Percentiles rank a stretch among this genome's conserved stretches.
These are phyloP conservation scores for Dendroctonus ponderosae DNA, from an alignment of 1,140 invertebrate genomes.

Conservation along the genomic window DNA sequence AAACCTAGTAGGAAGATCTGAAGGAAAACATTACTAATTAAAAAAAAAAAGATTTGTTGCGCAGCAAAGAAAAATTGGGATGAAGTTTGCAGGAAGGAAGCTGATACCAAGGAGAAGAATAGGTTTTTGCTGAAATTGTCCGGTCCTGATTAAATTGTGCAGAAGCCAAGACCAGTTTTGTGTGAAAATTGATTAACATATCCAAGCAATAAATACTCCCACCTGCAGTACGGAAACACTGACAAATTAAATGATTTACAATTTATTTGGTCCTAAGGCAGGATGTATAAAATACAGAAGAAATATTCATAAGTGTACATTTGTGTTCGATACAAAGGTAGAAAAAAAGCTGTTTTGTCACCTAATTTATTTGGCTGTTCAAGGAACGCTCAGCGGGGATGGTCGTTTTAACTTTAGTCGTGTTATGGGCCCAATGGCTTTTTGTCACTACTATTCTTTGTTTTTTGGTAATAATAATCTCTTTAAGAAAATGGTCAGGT, in stretches of 20 bases:
- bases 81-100: no score
- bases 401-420: slow-evolving; percentile 11
- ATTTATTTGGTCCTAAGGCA: slow-evolving; percentile 29
- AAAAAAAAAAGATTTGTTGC: no score
- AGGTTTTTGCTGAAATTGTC: background rate
- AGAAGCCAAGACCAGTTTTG: slow-evolving; percentile 10
- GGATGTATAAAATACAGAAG: slow-evolving; percentile 33
- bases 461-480: no score
- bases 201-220: slow-evolving; percentile 28
- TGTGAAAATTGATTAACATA: slow-evolving; percentile 25
- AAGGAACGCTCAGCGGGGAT: slow-evolving; percentile 17
- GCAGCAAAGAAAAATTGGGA: no score
- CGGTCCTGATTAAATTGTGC: slow-evolving; percentile 2
- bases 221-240: slow-evolving; percentile 16
- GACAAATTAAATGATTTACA: slow-evolving; percentile 33
- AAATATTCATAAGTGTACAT: slow-evolving; percentile 16
- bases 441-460: no score
- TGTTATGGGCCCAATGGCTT: background rate
- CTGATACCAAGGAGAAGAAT: no score
- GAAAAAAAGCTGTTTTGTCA: slow-evolving; percentile 32
- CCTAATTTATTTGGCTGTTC: slow-evolving; percentile 31
- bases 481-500: no score
- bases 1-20: no score
- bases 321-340: slow-evolving; percentile 26
- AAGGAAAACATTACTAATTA: no score